phyloP scores from a whole-genome alignment of 2,113 vertebrate species.

The Axis porcinus region DNA sequence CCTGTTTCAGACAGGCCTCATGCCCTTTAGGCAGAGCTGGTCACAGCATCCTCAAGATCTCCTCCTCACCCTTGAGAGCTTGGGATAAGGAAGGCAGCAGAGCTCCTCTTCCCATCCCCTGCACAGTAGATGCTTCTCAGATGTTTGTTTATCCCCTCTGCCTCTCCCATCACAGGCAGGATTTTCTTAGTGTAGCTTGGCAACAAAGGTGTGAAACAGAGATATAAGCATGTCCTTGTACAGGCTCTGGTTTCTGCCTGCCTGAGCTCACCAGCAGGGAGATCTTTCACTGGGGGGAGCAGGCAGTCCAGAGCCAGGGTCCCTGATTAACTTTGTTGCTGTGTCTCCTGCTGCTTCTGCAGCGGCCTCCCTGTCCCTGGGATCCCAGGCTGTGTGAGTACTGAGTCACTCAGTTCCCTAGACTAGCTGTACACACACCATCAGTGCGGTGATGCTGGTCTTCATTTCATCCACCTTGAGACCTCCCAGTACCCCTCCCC shows the following conservation, averaged over 20 bases:
- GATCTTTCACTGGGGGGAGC: background rate
- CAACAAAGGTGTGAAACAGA: background rate
- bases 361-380: accelerated
- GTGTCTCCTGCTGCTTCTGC: background rate
- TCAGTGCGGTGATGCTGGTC: background rate
- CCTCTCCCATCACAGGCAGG: background rate
- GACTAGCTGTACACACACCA: accelerated
- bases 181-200: background rate
- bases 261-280: background rate
- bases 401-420: background rate
- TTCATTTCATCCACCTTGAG: background rate
- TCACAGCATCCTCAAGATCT: background rate
- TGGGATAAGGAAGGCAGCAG: background rate
- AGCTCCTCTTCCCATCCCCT: background rate
- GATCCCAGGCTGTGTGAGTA: background rate
- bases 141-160: background rate
- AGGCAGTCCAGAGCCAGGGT: accelerated
- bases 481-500: background rate
- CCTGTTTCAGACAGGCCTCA: background rate
- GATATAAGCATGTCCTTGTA: background rate
- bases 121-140: background rate
- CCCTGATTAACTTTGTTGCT: background rate
- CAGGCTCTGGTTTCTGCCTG: background rate
- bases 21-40: background rate
- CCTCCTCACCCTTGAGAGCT: background rate